These are phyloP conservation scores for Pseudochirops cupreus DNA, from an alignment of 2,797 vertebrate genomes.

Conservation along the genomic window DNA sequence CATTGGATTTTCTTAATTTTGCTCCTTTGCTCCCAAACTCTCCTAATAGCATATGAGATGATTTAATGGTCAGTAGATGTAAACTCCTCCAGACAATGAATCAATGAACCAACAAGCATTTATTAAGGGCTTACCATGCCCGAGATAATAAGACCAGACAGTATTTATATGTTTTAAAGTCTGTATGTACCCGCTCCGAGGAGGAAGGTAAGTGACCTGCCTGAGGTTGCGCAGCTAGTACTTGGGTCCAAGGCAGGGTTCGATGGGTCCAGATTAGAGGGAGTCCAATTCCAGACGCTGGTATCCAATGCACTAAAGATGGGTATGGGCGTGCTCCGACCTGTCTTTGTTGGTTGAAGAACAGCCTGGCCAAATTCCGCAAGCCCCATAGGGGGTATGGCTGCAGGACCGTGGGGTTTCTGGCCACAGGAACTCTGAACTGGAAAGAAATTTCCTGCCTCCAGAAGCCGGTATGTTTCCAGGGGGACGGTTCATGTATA, in stretches of 20 bases:
- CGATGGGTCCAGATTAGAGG: neutral
- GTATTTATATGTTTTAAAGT: neutral
- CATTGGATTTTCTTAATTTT: neutral
- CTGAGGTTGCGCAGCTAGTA: too few relatives aligned
- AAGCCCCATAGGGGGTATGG: too few relatives aligned
- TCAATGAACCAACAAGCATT: neutral
- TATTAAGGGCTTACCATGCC: neutral
- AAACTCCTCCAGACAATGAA: neutral
- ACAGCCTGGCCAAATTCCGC: neutral
- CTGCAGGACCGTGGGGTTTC: neutral
- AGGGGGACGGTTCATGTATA: neutral
- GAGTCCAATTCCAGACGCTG: neutral
- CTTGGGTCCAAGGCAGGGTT: neutral
- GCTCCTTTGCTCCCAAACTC: neutral
- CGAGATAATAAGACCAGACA: neutral
- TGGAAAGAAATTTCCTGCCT: neutral
- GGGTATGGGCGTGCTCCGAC: neutral
- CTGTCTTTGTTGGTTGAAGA: neutral
- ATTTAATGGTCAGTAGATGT: neutral
- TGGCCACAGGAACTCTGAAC: neutral
- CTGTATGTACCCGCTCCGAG: neutral
- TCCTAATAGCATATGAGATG: neutral
- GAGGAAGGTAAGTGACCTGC: neutral
- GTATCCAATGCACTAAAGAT: neutral
- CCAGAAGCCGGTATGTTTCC: neutral